Base-by-base conservation (phyloP, 2,113 vertebrate species). In the Erythrolamprus reginae region DNA sequence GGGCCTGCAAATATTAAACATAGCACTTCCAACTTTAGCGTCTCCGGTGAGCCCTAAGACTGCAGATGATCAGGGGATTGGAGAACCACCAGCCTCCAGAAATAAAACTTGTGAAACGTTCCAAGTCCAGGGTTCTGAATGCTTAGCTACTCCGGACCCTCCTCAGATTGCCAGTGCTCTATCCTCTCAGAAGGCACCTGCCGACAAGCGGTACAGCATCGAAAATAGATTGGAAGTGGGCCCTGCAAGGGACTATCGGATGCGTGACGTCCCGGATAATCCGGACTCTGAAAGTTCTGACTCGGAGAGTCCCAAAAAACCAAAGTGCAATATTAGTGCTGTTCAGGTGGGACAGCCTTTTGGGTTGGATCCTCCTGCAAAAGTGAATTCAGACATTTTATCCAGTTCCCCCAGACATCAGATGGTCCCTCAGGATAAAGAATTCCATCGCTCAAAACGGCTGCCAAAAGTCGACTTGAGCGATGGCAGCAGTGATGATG, bases 401-500 rank as follows among this genome's bases (percentile, higher is more conserved):
- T 21, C 50, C 28, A 92, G 91, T 93, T 92, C 92, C 2, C 55
- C 92, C 0, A 28, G 93, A 33, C 92, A 51, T 61, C 95, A 26
- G 88, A 88, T 94, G 77, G 90, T 90, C 83, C 91, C 95, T n/a
- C 89, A 93, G 0, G 93, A 96, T 89, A 91, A 93, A 89, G 95
- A 53, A 87, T 94, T 90, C 51, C 96, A 45, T 51, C 93, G 96
- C 94, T 85, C 96, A 0, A 42, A 95, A 1, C 93, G 88, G 23
- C 91, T 90, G n/a, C 93, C 97, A 84, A 97, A 95, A 89, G 96
- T 98, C 77, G 98, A 98, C 92, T 97, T 98, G 93, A 98, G 98
- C 0, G 98, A 99, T 38, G 98, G 96, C 90, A 99, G 99, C 92
- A 99, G 99, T 48, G 98, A 99, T 42, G 99, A 99, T 33, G 99